A percentile compares a stretch with the other conserved stretches of the same genome.
Evolutionary conservation across 2,113 vertebrate species (phyloP).

Genomic region (Romanogobio albipinnatus): DNA sequence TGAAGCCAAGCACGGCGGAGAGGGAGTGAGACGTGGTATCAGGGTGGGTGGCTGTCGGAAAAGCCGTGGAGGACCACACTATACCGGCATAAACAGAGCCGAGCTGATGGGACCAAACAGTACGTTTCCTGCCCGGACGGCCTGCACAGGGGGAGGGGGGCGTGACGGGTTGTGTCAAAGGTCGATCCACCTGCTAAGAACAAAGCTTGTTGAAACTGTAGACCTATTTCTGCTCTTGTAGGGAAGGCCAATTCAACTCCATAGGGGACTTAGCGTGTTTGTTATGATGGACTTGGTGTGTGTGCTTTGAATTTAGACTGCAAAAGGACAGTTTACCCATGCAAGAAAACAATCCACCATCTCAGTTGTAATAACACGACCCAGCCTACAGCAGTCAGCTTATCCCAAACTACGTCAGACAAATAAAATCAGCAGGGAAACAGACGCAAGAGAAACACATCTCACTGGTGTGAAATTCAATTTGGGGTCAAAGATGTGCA

Average conservation of each 20-base stretch:
- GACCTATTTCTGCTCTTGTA: constrained; percentile 43
- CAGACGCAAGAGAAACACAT: constrained; percentile 34
- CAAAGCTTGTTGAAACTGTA: constrained; percentile 55
- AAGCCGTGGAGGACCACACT: constrained; percentile 45
- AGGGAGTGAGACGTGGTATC: constrained; percentile 31
- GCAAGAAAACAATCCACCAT: constrained; percentile 45
- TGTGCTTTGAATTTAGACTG: constrained; percentile 50
- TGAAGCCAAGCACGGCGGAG: constrained; percentile 45
- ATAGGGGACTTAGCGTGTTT: constrained; percentile 55
- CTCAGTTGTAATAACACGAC: constrained; percentile 54
- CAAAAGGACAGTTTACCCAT: constrained; percentile 47
- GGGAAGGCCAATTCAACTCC: constrained; percentile 49
- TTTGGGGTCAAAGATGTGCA: constrained; percentile 40
- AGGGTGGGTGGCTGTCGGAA: constrained; percentile 43
- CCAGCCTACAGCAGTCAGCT: constrained; percentile 37
- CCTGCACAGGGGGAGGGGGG: constrained; percentile 23
- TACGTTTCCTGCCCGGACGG: constrained; percentile 57
- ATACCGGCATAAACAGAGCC: constrained; percentile 38
- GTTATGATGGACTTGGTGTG: constrained; percentile 57
- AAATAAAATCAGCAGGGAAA: constrained; percentile 53
- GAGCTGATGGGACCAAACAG: constrained; percentile 53
- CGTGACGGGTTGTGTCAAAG: constrained; percentile 57
- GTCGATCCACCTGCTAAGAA: constrained; percentile 68
- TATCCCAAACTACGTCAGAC: constrained; percentile 42
- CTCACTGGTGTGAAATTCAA: constrained; percentile 20